Evolutionary conservation across 2,888 invertebrate species (phyloP).

Genomic region (Tribolium freemani): DNA sequence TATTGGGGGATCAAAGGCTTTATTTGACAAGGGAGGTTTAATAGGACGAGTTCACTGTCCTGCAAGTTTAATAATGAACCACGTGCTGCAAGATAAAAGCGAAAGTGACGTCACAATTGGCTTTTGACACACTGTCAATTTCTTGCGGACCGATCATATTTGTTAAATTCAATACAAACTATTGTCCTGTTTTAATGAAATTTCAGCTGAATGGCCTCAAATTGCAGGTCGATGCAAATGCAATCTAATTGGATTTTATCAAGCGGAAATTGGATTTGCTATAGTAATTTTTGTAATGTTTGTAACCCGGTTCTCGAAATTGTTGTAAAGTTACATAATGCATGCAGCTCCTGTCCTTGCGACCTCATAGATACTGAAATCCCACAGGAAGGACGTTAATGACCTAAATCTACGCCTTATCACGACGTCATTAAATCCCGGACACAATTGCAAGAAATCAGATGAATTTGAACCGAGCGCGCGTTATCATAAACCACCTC

Average conservation of each 20-base stretch:
- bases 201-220: neutral
- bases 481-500: constrained; percentile 1
- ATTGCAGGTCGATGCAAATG: constrained; percentile 2
- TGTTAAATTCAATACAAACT: constrained; percentile 2
- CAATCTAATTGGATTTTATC: neutral
- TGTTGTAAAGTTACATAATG: constrained; percentile 46
- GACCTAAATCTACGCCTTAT: constrained; percentile 44
- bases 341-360: constrained; percentile 48
- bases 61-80: neutral
- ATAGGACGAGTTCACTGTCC: neutral
- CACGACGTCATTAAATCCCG: constrained; percentile 36
- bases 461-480: neutral
- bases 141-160: neutral
- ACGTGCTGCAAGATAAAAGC: neutral
- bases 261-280: neutral
- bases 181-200: constrained; percentile 9
- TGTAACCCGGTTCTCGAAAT: constrained; percentile 22
- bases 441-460: constrained; percentile 22
- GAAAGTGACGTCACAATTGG: neutral
- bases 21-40: neutral
- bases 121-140: no score
- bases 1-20: neutral
- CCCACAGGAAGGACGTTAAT: constrained; percentile 45
- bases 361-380: constrained; percentile 13
- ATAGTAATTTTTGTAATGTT: neutral